A percentile compares a stretch with the other conserved stretches of the same genome.
Conservation (phyloP, 2,797 vertebrate species). For the Myoxocephalus aenaeus region DNA sequence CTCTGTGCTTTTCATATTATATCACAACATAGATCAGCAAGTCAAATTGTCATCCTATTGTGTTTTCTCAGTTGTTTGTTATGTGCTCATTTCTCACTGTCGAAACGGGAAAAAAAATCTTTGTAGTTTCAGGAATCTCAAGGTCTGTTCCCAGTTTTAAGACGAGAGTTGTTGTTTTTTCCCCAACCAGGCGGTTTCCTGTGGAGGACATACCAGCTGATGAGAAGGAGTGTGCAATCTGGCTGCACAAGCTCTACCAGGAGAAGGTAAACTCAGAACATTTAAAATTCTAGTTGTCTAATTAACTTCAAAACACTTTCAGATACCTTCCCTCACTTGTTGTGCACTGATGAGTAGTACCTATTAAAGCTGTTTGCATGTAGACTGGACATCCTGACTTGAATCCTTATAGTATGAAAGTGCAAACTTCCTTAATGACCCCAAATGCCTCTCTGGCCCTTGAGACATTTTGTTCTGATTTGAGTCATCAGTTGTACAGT, state of each 20-base stretch:
- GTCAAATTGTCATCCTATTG: background rate
- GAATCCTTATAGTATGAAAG: background rate
- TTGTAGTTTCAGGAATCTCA: background rate
- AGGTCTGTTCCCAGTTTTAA: background rate
- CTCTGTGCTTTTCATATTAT: too few relatives aligned
- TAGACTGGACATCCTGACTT: background rate
- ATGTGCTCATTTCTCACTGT: background rate
- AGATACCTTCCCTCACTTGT: background rate
- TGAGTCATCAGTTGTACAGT: background rate
- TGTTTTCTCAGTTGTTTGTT: background rate
- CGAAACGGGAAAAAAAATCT: background rate
- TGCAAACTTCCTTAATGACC: background rate
- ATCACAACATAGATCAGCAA: too few relatives aligned
- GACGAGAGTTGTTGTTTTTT: background rate
- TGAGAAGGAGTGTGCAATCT: conserved; percentile 92
- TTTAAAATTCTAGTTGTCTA: background rate
- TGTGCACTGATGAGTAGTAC: background rate
- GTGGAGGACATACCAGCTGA: conserved; percentile 94
- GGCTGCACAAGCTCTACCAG: conserved; percentile 98
- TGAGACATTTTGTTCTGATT: background rate
- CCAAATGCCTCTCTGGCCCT: background rate
- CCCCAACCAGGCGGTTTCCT: conserved; percentile 89
- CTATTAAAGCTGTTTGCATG: background rate
- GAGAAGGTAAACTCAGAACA: conserved; percentile 89
- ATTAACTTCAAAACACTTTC: background rate